phyloP scores from a whole-genome alignment of 2,888 invertebrate genomes.

The Drosophila recens region DNA sequence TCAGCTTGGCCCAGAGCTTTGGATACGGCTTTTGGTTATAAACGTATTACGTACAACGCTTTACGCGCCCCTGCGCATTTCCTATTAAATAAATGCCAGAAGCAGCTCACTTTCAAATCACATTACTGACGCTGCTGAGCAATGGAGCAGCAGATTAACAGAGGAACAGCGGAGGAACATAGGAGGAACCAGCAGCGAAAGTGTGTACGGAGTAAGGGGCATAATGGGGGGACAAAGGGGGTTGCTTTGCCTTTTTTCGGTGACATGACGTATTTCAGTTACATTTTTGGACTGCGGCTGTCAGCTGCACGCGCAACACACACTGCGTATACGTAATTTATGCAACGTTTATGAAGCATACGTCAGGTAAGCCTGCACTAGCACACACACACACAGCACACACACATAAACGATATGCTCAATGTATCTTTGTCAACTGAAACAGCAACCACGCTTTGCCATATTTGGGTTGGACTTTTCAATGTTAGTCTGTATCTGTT shows the following conservation, averaged over 20 bases:
- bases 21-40: slow-evolving; percentile 46
- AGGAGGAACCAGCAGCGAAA: neutral
- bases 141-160: neutral
- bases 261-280: slow-evolving; percentile 19
- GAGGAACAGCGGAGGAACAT: neutral
- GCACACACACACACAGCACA: slow-evolving; percentile 7
- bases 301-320: slow-evolving; percentile 44
- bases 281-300: slow-evolving; percentile 29
- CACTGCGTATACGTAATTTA: slow-evolving; percentile 58
- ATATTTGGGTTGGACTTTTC: slow-evolving; percentile 4
- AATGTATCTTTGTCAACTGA: slow-evolving; percentile 49
- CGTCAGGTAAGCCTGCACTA: slow-evolving; percentile 59
- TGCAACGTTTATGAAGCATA: slow-evolving; percentile 62
- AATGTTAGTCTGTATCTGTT: neutral
- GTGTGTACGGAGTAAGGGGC: neutral
- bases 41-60: slow-evolving; percentile 54
- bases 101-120: slow-evolving; percentile 74
- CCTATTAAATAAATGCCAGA: slow-evolving; percentile 72
- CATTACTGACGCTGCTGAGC: slow-evolving; percentile 41
- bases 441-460: slow-evolving; percentile 16
- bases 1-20: slow-evolving; percentile 30
- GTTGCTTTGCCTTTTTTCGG: slow-evolving; percentile 6
- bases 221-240: too few species aligned
- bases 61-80: slow-evolving; percentile 57
- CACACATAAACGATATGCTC: slow-evolving; percentile 12